These are phyloP conservation scores for Chrysolina oricalcia DNA, from an alignment of 2,888 invertebrate species.

Conservation along the genomic window DNA sequence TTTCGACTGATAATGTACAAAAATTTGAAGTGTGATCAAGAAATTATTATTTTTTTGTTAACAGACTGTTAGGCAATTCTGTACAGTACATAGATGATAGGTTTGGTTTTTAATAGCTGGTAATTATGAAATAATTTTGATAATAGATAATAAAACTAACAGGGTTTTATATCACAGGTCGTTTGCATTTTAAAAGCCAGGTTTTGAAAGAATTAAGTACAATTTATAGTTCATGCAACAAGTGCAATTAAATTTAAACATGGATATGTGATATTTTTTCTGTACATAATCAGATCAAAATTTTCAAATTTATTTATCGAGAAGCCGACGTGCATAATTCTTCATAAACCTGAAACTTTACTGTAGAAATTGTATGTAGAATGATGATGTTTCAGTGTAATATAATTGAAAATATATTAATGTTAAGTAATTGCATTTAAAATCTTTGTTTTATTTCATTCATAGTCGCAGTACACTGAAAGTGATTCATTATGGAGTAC, in stretches of 20 bases:
- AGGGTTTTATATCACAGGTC: conserved; percentile 63
- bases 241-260: conserved; percentile 60
- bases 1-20: conserved; percentile 60
- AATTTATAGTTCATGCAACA: conserved; percentile 47
- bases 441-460: conserved; percentile 47
- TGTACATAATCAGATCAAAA: conserved; percentile 51
- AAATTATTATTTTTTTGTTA: conserved; percentile 52
- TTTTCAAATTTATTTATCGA: conserved; percentile 53
- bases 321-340: conserved; percentile 58
- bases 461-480: too few species aligned
- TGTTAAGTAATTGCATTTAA: conserved; percentile 59
- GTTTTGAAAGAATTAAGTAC: conserved; percentile 61
- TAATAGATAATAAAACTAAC: conserved; percentile 61
- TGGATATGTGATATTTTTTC: conserved; percentile 52
- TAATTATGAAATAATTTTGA: conserved; percentile 49
- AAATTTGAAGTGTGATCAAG: conserved; percentile 56
- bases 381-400: conserved; percentile 69
- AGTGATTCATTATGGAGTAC: too few species aligned
- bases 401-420: conserved; percentile 70
- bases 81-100: conserved; percentile 60
- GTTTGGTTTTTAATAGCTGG: conserved; percentile 54
- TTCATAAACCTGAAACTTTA: conserved; percentile 64
- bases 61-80: conserved; percentile 59
- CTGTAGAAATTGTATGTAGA: conserved; percentile 69
- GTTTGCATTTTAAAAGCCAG: conserved; percentile 57